Percentiles rank a stretch among this genome's conserved stretches.
These are phyloP conservation scores for Perizoma flavofasciatum DNA, from an alignment of 2,888 invertebrate genomes.

Conservation along the genomic window DNA sequence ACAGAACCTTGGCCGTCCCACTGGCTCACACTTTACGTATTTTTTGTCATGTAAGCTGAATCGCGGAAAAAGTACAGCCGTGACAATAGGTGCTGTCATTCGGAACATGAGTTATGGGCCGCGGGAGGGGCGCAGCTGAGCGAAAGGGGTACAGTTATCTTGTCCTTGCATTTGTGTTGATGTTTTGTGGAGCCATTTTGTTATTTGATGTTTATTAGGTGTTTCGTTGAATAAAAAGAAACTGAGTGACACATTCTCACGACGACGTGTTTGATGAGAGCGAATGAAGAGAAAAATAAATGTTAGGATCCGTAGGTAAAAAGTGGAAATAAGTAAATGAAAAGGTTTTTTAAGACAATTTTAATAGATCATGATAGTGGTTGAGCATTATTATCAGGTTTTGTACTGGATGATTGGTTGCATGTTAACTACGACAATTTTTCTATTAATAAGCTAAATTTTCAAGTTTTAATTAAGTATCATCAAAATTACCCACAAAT, in stretches of 20 bases:
- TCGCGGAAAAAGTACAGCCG: conserved; percentile 57
- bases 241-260: conserved; percentile 11
- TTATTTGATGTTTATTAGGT: conserved; percentile 16
- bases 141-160: conserved; percentile 44
- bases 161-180: conserved; percentile 23
- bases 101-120: conserved; percentile 63
- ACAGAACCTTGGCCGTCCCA: conserved; percentile 11
- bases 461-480: too few relatives aligned
- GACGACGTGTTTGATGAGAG: neutral
- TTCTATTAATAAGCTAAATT: too few relatives aligned
- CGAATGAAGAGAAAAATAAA: too few relatives aligned
- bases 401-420: too few relatives aligned
- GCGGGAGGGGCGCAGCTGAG: conserved; percentile 43
- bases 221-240: conserved; percentile 4
- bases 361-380: too few relatives aligned
- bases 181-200: conserved; percentile 21
- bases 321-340: too few relatives aligned
- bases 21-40: conserved; percentile 15
- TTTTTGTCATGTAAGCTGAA: conserved; percentile 42
- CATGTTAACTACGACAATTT: too few relatives aligned
- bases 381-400: too few relatives aligned
- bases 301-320: too few relatives aligned
- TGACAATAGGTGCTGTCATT: conserved; percentile 60
- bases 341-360: too few relatives aligned
- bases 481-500: too few relatives aligned